Evolutionary conservation across 2,797 vertebrate genomes (phyloP).

Genomic region (Lemur catta): DNA sequence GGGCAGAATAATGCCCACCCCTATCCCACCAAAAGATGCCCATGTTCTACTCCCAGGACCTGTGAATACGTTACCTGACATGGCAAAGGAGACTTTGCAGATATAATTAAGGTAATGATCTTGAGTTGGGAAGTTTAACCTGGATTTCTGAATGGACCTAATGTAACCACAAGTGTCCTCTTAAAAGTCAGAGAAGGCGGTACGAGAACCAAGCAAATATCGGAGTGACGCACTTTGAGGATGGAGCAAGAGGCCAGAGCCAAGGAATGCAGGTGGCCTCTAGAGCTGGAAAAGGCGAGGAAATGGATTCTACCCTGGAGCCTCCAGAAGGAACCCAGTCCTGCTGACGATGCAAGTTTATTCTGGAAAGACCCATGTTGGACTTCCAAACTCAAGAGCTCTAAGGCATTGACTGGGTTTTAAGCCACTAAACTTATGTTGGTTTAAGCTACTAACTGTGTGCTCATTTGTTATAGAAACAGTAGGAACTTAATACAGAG

Average conservation of each 20-base stretch:
- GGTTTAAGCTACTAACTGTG: not conserved
- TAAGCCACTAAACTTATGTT: not conserved
- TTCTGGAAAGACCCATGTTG: not conserved
- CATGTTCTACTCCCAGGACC: not conserved
- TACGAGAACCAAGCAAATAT: not conserved
- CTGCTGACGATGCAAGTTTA: not conserved
- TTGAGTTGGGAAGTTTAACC: not conserved
- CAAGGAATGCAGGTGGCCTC: rapidly evolving
- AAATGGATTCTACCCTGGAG: not conserved
- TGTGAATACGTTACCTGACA: not conserved
- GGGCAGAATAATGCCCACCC: not conserved
- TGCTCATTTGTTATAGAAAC: not conserved
- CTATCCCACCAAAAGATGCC: not conserved
- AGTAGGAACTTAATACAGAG: not conserved
- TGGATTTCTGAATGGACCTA: not conserved
- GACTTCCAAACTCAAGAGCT: not conserved
- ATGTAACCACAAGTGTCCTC: not conserved
- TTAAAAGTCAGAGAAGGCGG: not conserved
- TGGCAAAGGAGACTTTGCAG: not conserved
- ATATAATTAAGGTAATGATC: not conserved
- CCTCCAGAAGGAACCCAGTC: not conserved
- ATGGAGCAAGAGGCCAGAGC: not conserved
- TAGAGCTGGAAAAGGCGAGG: not conserved
- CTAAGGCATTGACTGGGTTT: not conserved
- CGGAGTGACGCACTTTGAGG: not conserved